Percentiles rank a stretch among this genome's conserved stretches.
Evolutionary conservation across 2,113 vertebrate species (phyloP).

Genomic region (Enhydra lutris): DNA sequence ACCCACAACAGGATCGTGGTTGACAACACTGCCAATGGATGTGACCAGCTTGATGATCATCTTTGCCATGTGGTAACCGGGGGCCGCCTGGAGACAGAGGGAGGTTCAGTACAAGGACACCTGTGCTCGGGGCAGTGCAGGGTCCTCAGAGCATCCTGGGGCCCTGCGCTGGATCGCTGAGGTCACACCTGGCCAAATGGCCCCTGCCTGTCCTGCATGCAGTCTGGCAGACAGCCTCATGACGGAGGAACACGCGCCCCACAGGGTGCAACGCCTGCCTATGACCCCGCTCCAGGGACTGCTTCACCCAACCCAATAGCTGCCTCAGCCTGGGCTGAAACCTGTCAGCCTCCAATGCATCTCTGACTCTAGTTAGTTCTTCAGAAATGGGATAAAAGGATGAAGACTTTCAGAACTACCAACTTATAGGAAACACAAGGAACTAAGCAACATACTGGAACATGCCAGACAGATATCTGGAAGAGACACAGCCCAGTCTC

Average conservation of each 20-base stretch:
- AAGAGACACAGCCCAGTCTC: background rate
- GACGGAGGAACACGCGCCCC: background rate
- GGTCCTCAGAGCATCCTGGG: rapidly evolving
- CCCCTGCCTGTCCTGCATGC: background rate
- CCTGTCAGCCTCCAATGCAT: background rate
- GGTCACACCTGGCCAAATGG: rapidly evolving
- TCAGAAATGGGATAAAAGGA: background rate
- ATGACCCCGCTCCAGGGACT: rapidly evolving
- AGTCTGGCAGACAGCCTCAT: no score
- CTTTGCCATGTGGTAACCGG: conserved; percentile 95
- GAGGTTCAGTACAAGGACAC: background rate
- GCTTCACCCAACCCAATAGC: rapidly evolving
- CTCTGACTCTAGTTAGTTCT: background rate
- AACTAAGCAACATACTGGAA: background rate
- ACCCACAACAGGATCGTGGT: conserved; percentile 88
- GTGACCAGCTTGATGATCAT: conserved; percentile 94
- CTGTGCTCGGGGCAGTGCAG: background rate
- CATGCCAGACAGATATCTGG: background rate
- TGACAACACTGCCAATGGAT: conserved; percentile 86
- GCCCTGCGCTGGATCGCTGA: background rate
- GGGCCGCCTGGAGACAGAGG: conserved; percentile 85
- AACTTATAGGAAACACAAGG: background rate
- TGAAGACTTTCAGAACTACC: background rate
- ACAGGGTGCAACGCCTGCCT: rapidly evolving
- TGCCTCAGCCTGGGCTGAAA: background rate